Conservation (phyloP, 2,113 vertebrate species). For the Pseudorectes ferrugineus region DNA sequence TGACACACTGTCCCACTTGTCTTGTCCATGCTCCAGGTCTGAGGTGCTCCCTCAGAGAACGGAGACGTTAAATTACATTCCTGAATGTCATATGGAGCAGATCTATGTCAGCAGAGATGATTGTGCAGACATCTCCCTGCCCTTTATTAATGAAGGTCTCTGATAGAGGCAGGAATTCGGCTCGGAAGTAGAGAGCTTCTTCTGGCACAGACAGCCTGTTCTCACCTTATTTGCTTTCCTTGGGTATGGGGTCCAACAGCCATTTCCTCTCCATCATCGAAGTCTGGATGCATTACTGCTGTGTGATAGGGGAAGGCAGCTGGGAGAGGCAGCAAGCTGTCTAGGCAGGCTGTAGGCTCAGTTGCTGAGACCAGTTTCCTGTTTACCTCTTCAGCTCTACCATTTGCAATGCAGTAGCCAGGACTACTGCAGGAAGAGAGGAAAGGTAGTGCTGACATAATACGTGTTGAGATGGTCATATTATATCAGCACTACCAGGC, state of each 20-base stretch:
- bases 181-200: not conserved
- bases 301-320: not conserved
- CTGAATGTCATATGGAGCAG: not conserved
- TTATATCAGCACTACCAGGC: not conserved
- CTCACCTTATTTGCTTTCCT: not conserved
- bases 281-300: not conserved
- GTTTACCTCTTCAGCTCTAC: not conserved
- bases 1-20: not conserved
- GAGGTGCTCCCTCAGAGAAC: not conserved
- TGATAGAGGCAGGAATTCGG: not conserved
- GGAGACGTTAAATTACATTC: not conserved
- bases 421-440: not conserved
- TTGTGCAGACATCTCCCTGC: not conserved
- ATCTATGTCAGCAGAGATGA: not conserved
- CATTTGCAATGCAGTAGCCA: not conserved
- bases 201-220: not conserved
- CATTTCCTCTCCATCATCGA: not conserved
- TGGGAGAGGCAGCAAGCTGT: not conserved
- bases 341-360: not conserved
- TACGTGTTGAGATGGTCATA: not conserved
- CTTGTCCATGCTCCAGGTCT: not conserved
- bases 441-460: not conserved
- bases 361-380: not conserved
- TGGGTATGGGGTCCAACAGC: not conserved
- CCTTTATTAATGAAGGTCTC: not conserved